These are phyloP conservation scores for Patella ulyssiponensis DNA, from an alignment of 2,888 invertebrate species.

Conservation along the genomic window DNA sequence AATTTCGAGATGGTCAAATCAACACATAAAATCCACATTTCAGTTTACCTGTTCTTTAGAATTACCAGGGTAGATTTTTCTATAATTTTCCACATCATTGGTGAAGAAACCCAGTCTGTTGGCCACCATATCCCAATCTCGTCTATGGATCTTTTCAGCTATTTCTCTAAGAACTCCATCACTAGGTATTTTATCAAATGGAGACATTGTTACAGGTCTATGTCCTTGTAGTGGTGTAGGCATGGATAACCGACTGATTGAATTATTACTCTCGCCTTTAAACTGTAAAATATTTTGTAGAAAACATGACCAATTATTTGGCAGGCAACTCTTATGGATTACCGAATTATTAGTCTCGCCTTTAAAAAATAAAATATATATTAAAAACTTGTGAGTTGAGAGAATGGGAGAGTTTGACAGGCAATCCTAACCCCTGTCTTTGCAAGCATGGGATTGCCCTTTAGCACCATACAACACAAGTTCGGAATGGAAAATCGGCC, in stretches of 20 bases:
- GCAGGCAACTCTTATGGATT: constrained; percentile 15
- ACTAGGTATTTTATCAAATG: constrained; percentile 48
- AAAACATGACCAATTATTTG: not conserved
- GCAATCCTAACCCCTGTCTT: too few relatives aligned
- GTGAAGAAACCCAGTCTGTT: constrained; percentile 59
- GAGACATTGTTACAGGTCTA: constrained; percentile 1
- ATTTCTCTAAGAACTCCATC: constrained; percentile 56
- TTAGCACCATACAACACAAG: too few relatives aligned
- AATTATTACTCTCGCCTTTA: not conserved
- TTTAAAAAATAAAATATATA: too few relatives aligned
- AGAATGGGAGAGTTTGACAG: too few relatives aligned
- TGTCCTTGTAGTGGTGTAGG: not conserved
- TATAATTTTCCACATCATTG: constrained; percentile 56
- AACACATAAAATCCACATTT: too few relatives aligned
- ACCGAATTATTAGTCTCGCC: constrained; percentile 12
- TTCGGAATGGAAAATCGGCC: too few relatives aligned
- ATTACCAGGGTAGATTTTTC: constrained; percentile 44
- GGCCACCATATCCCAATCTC: constrained; percentile 61
- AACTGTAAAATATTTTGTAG: not conserved
- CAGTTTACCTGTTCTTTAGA: constrained; percentile 49
- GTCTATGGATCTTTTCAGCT: constrained; percentile 55
- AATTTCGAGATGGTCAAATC: too few relatives aligned
- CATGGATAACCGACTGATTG: not conserved
- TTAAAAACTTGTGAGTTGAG: too few relatives aligned
- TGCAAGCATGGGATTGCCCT: too few relatives aligned